Evolutionary conservation across 2,113 vertebrate species (phyloP), one percentile per base, ranked within the genome.

Genomic region (Apteryx owenii): DNA sequence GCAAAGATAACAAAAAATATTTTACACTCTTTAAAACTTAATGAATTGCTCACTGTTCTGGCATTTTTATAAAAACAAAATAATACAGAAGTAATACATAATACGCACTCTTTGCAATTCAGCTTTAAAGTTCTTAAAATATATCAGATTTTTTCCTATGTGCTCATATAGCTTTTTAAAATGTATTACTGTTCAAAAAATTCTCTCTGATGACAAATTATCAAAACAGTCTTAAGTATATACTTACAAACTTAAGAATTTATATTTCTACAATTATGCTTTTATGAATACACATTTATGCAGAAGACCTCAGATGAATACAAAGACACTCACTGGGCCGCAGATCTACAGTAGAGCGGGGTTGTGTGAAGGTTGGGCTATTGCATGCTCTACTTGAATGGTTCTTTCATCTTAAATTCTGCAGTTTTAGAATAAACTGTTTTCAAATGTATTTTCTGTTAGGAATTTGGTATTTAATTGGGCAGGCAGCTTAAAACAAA

Each of bases 371-470:
- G 61, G 71, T 23, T 70, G 38, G 56, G 78, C 78, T 81, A 87
- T 3, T 76, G 68, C 69, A n/a, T 5, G 44, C 66, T 92, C 53
- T 91, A 83, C 66, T 72, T 50, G 22, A 80, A 91, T 54, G 53
- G 26, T n/a, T 82, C 87, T 94, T 95, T 88, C 79, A 77, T 66
- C 75, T 61, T 65, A 80, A 95, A 62, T 85, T 79, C 78, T 65
- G 62, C 53, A 93, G 71, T 85, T 95, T 85, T 70, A 77, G 85
- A 92, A 87, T 58, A 62, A 92, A 93, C 50, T 75, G 40, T 48
- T 93, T 85, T 64, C 72, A 80, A 93, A 93, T 81, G 13, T 84
- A 72, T 90, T 81, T 95, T 87, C 80, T 93, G 29, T 25, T 73
- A 94, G 1, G 0, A 91, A 90, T 89, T 68, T 80, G 68, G 44